These are phyloP conservation scores for Pammene aurita DNA, from an alignment of 2,888 invertebrate species.

Conservation along the genomic window DNA sequence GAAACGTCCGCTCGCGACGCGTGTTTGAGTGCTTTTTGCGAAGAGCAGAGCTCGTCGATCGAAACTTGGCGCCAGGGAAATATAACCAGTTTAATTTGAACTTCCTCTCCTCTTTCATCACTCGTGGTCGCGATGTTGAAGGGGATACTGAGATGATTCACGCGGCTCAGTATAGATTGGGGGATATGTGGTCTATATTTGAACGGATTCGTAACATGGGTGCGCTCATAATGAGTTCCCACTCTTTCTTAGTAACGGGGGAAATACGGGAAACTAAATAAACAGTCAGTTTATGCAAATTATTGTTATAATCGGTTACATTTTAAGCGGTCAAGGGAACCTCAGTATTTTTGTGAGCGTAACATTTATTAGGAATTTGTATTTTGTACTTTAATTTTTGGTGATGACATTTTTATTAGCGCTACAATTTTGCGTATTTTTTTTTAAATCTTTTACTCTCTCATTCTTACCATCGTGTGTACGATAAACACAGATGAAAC, in stretches of 20 bases:
- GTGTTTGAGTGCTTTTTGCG: conserved; percentile 56
- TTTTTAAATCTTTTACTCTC: no score
- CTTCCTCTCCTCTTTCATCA: conserved; percentile 48
- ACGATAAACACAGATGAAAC: no score
- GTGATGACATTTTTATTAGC: no score
- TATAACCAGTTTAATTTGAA: conserved; percentile 50
- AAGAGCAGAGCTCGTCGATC: conserved; percentile 49
- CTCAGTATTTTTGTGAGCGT: neutral
- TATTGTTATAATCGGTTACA: neutral
- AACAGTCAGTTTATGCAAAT: conserved; percentile 8
- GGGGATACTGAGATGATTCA: neutral
- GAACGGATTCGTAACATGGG: conserved; percentile 31
- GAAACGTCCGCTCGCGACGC: conserved; percentile 64
- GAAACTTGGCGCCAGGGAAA: conserved; percentile 58
- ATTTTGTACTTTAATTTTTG: neutral
- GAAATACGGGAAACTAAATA: conserved; percentile 30
- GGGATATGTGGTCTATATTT: conserved; percentile 33
- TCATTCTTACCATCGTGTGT: no score
- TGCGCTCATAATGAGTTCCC: conserved; percentile 22
- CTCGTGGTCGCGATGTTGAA: neutral
- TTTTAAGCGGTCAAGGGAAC: conserved; percentile 12
- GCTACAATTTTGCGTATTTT: no score
- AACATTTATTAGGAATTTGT: no score
- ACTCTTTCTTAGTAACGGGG: conserved; percentile 12
- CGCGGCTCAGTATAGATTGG: conserved; percentile 43